Evolutionary conservation across 2,113 vertebrate species (phyloP), one percentile per base, ranked within the genome.

Genomic region (Menura novaehollandiae): DNA sequence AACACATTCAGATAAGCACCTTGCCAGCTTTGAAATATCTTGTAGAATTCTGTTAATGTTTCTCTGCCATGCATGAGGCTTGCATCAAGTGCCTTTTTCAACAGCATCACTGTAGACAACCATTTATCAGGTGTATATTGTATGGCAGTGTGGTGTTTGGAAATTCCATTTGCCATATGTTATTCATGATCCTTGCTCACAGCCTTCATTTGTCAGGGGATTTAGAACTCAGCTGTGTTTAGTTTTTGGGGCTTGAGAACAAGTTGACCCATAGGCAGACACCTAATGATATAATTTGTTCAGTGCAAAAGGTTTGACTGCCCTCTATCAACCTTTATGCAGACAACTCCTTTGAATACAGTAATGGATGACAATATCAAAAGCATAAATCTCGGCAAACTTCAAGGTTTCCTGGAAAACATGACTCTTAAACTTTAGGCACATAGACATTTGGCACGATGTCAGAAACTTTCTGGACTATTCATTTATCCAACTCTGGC

Each of bases 141-240:
- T 96, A 97, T 96, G 95, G 96, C 92, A 93, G 90, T 56, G 60
- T 66, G 74, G 94, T 97, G 98, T 98, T 98, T 98, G 97, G 96
- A 98, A 98, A 98, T 98, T 98, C 98, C 98, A 98, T 98, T 98
- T 98, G 92, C 97, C 97, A 95, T 97, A 97, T 97, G 98, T 98
- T 98, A 97, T 96, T 97, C 96, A 94, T 98, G 97, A 98, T 98
- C 98, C 98, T 98, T 98, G 97, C 91, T 97, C 98, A 96, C 94
- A 97, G 96, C 96, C 97, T 98, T 98, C 97, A 98, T 98, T 98
- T 98, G 98, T 98, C 98, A 98, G 83, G 92, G 97, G 97, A 98
- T 98, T 98, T 98, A 98, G 97, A 97, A 98, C 97, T 98, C 98
- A 97, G 96, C 97, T 98, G 96, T 98, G 98, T 98, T 98, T 98